These are phyloP conservation scores for Champsocephalus esox DNA, from an alignment of 2,797 vertebrate genomes.

Conservation along the genomic window DNA sequence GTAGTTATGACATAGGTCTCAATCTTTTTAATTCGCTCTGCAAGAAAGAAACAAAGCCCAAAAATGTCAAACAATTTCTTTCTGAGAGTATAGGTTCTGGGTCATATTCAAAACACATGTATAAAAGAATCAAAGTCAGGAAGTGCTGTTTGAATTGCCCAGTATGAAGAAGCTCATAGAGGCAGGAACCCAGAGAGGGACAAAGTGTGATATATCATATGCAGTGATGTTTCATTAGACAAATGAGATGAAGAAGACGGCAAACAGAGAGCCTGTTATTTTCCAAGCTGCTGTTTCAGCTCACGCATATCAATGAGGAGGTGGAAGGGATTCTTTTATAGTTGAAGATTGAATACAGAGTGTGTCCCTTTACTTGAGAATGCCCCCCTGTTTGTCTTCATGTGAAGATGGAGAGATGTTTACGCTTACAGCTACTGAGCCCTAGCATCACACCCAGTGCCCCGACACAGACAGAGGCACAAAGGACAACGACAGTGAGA, in stretches of 20 bases:
- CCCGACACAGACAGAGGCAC: conserved; percentile 38
- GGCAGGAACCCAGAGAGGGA: conserved; percentile 10
- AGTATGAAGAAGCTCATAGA: conserved; percentile 5
- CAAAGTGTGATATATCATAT: conserved; percentile 48
- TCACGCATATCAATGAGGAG: conserved; percentile 74
- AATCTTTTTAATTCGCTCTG: background rate
- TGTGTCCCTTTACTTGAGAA: conserved; percentile 66
- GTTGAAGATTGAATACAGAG: conserved; percentile 61
- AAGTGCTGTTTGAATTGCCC: conserved; percentile 25
- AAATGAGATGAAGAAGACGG: conserved; percentile 65
- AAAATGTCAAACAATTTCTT: conserved; percentile 3
- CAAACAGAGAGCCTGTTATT: conserved; percentile 56
- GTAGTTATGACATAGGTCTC: background rate
- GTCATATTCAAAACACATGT: background rate
- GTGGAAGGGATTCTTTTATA: conserved; percentile 63
- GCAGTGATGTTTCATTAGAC: conserved; percentile 68
- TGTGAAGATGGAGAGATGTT: conserved; percentile 68
- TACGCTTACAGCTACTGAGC: conserved; percentile 65
- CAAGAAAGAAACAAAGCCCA: conserved; percentile 2
- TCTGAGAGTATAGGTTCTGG: background rate
- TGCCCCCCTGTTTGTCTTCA: conserved; percentile 66
- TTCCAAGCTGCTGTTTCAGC: conserved; percentile 52
- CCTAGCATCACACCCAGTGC: conserved; percentile 33
- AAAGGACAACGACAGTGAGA: conserved; percentile 33
- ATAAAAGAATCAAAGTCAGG: conserved; percentile 13